Evolutionary conservation across 2,888 invertebrate genomes (phyloP), one percentile per base, ranked within the genome.

Genomic region (Rotaria magnacalcarata): DNA sequence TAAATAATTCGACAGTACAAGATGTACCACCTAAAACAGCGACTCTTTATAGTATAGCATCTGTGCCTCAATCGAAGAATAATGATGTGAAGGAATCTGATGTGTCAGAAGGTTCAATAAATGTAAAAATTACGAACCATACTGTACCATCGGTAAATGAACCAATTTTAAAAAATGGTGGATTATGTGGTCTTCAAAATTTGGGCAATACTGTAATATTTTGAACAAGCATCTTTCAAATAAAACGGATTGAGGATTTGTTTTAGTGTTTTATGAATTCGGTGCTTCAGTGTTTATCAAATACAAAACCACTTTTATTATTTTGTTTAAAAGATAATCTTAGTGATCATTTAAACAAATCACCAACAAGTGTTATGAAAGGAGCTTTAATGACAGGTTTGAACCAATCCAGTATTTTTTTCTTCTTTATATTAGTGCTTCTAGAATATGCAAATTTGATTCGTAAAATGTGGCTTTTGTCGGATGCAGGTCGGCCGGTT

Each of bases 161-260:
- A 21, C n/a, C 47, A n/a, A 80, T 1, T 24, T 47, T 80, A 80
- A 47, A 0, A 0, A 43, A 47, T 47, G 90, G 90, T 87, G 93
- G 93, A 86, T 92, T 95, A 88, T 95, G 95, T 91, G 96, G 96
- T n/a, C 93, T 96, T 87, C 93, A 95, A 89, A 96, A 96, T 92
- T 95, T 96, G 90, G 96, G 96, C 89, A 96, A 96, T 92, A 95
- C 95, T 87, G 93, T 93, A 89, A 92, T 14, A 34, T 3, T 43
- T 86, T 21, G 0, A 43, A 34, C 8, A 24, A 21, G 56, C 43
- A 54, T 34, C 58, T 52, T 52, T 52, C 50, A 50, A 50, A 52
- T 8, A 52, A 52, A 16, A 34, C 8, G 56, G 34, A 47, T n/a
- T 85, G n/a, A 54, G 86, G 56, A 86, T 85, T 87, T 50, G 88